Evolutionary conservation across 53 echinoderm and acorn worm genomes (phyloP).

Genomic region (Patiria pectinifera): DNA sequence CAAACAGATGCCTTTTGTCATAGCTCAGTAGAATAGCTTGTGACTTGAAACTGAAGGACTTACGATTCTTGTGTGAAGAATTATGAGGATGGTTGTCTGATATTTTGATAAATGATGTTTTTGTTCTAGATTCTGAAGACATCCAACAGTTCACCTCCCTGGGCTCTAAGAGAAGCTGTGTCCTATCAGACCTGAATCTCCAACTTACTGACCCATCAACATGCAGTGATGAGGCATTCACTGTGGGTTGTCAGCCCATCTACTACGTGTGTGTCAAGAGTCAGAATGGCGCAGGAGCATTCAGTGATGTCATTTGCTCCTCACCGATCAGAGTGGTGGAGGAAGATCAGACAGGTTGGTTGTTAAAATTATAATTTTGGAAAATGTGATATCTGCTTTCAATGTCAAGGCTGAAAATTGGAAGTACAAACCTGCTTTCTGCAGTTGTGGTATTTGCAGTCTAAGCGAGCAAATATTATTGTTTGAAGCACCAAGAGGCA

Average conservation of each 20-base stretch:
- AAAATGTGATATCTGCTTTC: no score
- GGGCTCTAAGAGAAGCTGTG: background rate
- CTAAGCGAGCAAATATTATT: no score
- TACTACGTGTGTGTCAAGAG: conserved; percentile 68
- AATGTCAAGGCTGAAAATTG: no score
- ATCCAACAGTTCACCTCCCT: conserved; percentile 31
- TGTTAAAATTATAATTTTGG: background rate
- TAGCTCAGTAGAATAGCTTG: no score
- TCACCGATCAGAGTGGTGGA: conserved; percentile 68
- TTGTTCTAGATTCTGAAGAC: conserved; percentile 4
- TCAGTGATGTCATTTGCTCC: conserved; percentile 53
- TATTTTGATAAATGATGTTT: background rate
- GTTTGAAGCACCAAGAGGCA: no score
- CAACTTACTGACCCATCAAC: conserved; percentile 42
- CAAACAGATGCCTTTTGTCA: no score
- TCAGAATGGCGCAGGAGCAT: conserved; percentile 68
- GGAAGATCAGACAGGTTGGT: conserved; percentile 59
- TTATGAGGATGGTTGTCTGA: background rate
- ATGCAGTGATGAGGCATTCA: conserved; percentile 29
- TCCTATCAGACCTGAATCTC: conserved; percentile 40
- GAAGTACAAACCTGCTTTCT: background rate
- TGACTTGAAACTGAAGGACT: no score
- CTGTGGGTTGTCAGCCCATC: conserved; percentile 31
- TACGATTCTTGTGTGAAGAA: no score
- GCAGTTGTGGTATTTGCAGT: no score